Conservation (phyloP, 2,888 invertebrate species). For the Odontocolon sp. region DNA sequence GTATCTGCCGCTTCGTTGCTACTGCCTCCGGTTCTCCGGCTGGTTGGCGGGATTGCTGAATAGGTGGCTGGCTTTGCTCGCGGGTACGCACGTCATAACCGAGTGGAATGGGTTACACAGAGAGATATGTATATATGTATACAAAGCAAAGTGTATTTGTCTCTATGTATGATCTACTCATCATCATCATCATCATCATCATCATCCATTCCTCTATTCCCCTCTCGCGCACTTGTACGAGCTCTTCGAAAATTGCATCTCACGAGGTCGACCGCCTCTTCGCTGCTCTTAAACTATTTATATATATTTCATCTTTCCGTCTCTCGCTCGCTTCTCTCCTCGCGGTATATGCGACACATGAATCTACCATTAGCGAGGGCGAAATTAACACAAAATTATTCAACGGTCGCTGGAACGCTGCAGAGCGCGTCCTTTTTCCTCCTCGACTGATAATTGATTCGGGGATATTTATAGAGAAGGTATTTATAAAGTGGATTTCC, state of each 20-base stretch:
- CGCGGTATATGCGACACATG: slow-evolving; percentile 45
- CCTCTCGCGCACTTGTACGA: no score
- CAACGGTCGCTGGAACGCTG: slow-evolving; percentile 16
- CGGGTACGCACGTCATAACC: no score
- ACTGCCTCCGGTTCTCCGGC: slow-evolving; percentile 27
- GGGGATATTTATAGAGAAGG: background rate
- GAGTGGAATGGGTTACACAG: no score
- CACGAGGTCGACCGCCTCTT: slow-evolving; percentile 11
- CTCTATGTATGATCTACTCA: no score
- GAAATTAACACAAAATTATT: slow-evolving; percentile 43
- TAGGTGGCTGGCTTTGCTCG: slow-evolving; percentile 26
- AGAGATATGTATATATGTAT: no score
- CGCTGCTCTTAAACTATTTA: background rate
- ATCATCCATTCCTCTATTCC: no score
- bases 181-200: no score
- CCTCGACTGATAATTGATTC: background rate
- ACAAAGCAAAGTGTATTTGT: no score
- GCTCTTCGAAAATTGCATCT: slow-evolving; percentile 40
- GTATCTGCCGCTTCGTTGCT: slow-evolving; percentile 69
- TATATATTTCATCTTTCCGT: background rate
- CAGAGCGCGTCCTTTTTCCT: no score
- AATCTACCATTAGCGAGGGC: slow-evolving; percentile 38
- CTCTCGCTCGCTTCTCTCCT: slow-evolving; percentile 28
- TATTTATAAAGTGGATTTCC: no score
- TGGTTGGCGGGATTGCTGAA: slow-evolving; percentile 45